Conservation (phyloP, 2,797 vertebrate genomes). For the Heliangelus exortis region DNA sequence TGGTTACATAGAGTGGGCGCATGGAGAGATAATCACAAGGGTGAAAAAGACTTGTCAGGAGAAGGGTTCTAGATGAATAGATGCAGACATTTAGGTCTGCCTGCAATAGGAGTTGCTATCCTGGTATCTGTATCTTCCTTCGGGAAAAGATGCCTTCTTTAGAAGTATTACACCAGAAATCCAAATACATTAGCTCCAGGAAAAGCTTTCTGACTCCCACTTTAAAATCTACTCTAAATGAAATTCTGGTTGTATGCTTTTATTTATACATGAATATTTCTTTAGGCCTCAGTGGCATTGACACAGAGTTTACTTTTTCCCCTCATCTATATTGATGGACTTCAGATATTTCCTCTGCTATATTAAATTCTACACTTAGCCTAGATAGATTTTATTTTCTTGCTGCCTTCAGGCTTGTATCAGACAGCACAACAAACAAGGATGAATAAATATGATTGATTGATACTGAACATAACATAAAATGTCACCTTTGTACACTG, state of each 20-base stretch:
- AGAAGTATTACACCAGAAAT: not conserved
- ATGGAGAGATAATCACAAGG: not conserved
- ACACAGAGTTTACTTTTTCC: not conserved
- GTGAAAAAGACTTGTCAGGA: not conserved
- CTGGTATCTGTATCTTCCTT: not conserved
- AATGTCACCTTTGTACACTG: not conserved
- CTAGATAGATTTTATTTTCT: not conserved
- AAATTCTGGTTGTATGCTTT: not conserved
- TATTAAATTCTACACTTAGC: not conserved
- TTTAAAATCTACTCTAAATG: not conserved
- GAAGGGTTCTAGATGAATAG: not conserved
- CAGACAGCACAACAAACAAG: not conserved
- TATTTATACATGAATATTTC: not conserved
- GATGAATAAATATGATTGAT: not conserved
- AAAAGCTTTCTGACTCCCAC: not conserved
- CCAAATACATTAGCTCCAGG: not conserved
- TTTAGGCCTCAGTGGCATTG: not conserved
- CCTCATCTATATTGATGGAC: not conserved
- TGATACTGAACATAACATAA: not conserved
- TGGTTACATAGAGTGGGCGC: not conserved
- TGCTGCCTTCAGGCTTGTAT: not conserved
- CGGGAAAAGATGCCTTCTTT: not conserved
- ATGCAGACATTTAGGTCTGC: not conserved
- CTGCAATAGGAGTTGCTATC: not conserved
- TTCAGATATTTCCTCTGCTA: not conserved